Evolutionary conservation across 2,888 invertebrate genomes (phyloP).

Genomic region (Tryphoninae sp.): DNA sequence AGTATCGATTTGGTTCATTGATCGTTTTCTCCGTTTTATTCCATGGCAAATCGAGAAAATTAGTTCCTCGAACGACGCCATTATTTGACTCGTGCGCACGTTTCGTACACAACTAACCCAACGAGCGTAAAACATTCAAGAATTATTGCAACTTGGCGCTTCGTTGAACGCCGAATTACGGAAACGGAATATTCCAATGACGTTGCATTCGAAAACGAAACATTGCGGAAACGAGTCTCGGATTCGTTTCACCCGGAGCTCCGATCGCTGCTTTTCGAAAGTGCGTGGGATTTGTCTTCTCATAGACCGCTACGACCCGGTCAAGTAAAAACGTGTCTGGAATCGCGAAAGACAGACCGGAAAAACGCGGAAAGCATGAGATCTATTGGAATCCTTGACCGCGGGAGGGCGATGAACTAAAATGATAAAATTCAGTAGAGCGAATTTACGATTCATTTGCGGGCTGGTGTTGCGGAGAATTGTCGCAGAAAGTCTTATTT

Average conservation of each 20-base stretch:
- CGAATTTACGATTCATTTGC: neutral
- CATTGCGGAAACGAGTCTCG: slow-evolving; percentile 35
- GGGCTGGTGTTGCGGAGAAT: neutral
- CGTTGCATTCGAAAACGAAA: neutral
- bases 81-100: neutral
- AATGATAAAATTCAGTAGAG: neutral
- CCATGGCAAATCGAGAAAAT: neutral
- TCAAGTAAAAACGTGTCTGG: slow-evolving; percentile 32
- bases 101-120: neutral
- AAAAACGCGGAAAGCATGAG: slow-evolving; percentile 11
- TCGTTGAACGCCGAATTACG: slow-evolving; percentile 34
- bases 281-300: slow-evolving; percentile 36
- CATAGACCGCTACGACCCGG: neutral
- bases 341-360: slow-evolving; percentile 29
- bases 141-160: slow-evolving; percentile 19
- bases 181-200: slow-evolving; percentile 8
- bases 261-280: slow-evolving; percentile 52
- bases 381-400: slow-evolving; percentile 3
- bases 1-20: neutral
- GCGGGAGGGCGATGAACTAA: slow-evolving; percentile 30
- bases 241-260: slow-evolving; percentile 4
- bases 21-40: slow-evolving; percentile 22
- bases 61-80: neutral
- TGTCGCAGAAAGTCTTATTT: neutral
- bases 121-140: slow-evolving; percentile 24